Conservation (phyloP, 2,888 invertebrate species). For the Folsomia manolachei region DNA sequence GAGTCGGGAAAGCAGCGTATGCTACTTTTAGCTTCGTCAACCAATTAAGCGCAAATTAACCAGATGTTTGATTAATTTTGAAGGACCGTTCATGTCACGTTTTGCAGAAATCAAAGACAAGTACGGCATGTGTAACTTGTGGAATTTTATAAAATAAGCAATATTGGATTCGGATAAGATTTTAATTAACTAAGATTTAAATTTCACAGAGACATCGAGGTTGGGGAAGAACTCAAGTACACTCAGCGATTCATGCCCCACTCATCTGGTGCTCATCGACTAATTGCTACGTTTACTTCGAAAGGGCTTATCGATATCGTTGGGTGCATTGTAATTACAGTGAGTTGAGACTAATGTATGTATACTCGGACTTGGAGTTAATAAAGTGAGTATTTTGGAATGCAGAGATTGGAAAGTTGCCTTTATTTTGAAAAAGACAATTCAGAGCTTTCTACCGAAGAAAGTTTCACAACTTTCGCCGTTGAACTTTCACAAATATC, state of each 20-base stretch:
- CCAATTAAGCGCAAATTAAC: constrained; percentile 66
- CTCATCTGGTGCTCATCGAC: constrained; percentile 63
- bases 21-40: constrained; percentile 66
- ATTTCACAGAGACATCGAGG: constrained; percentile 58
- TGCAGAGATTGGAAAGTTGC: too few species aligned
- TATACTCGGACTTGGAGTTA: too few species aligned
- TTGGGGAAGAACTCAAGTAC: constrained; percentile 60
- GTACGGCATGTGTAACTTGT: too few species aligned
- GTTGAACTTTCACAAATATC: too few species aligned
- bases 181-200: too few species aligned
- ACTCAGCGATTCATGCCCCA: constrained; percentile 64
- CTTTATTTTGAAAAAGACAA: too few species aligned
- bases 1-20: constrained; percentile 60
- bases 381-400: too few species aligned
- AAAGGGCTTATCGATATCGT: constrained; percentile 67
- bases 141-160: too few species aligned
- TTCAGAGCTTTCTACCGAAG: too few species aligned
- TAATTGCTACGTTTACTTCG: constrained; percentile 70
- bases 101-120: constrained; percentile 61
- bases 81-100: constrained; percentile 66
- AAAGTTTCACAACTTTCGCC: too few species aligned
- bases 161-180: too few species aligned
- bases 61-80: constrained; percentile 67
- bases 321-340: constrained; percentile 65
- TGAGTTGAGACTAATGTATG: constrained; percentile 51